Conservation (phyloP, 2,113 vertebrate genomes). For the Carettochelys insculpta region DNA sequence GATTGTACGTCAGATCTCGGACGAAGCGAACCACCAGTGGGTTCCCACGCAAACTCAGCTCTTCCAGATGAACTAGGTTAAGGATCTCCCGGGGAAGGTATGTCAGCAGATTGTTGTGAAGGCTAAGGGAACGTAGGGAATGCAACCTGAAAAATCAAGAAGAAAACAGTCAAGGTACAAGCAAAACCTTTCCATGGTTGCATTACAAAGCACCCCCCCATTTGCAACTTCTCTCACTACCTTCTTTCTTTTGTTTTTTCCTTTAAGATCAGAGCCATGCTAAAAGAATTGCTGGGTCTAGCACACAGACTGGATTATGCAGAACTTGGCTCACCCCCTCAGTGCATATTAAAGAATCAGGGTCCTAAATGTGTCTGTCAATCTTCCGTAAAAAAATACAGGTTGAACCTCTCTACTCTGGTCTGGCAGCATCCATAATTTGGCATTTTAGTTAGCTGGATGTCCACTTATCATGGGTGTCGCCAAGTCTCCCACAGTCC, state of each 20-base stretch:
- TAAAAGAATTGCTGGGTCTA: background rate
- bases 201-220: background rate
- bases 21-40: conserved; percentile 90
- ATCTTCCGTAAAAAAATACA: accelerated
- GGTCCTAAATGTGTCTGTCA: background rate
- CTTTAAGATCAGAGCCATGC: background rate
- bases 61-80: conserved; percentile 91
- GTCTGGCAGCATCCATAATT: too few species aligned
- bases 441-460: too few species aligned
- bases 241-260: background rate
- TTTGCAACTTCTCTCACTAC: background rate
- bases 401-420: too few species aligned
- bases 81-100: conserved; percentile 97
- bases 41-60: conserved; percentile 96
- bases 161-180: background rate
- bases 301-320: background rate
- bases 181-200: background rate
- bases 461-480: too few species aligned
- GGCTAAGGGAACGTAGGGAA: conserved; percentile 94
- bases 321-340: background rate
- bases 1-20: conserved; percentile 79
- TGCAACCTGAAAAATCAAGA: conserved; percentile 81
- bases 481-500: too few species aligned
- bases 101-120: conserved; percentile 96
- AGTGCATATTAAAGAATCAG: background rate